Evolutionary conservation across 2,797 vertebrate species (phyloP).

Genomic region (Dicrostonyx torquatus): DNA sequence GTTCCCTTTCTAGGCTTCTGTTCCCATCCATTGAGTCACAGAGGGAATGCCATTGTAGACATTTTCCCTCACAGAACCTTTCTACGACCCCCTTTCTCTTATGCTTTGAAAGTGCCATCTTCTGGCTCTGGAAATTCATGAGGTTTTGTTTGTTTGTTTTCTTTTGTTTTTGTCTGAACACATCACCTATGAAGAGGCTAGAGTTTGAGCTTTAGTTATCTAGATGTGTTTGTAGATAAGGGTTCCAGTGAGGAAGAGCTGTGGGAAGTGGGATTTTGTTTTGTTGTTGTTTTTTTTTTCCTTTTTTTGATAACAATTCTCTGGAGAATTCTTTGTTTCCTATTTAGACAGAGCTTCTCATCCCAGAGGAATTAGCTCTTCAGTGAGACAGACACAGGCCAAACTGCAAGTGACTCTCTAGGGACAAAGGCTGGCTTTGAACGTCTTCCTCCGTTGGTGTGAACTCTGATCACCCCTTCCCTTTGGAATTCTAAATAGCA

Average conservation of each 20-base stretch:
- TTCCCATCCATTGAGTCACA: background rate
- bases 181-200: background rate
- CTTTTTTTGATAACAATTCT: conserved; percentile 46
- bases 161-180: background rate
- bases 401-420: background rate
- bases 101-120: background rate
- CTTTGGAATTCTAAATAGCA: conserved; percentile 32
- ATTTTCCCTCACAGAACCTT: background rate
- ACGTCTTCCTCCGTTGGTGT: background rate
- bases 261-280: background rate
- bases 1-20: background rate
- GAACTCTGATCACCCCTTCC: background rate
- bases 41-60: background rate
- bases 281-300: background rate
- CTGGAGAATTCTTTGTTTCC: conserved; percentile 59
- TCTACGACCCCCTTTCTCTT: background rate
- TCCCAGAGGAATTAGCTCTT: background rate
- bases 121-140: conserved; percentile 9
- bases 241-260: conserved; percentile 27
- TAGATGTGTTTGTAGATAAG: conserved; percentile 11
- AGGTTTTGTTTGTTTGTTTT: background rate
- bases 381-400: conserved; percentile 37
- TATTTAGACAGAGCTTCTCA: conserved; percentile 39
- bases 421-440: background rate
- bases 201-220: conserved; percentile 12